Conservation (phyloP, 1,140 invertebrate species). For the Idris sp. region DNA sequence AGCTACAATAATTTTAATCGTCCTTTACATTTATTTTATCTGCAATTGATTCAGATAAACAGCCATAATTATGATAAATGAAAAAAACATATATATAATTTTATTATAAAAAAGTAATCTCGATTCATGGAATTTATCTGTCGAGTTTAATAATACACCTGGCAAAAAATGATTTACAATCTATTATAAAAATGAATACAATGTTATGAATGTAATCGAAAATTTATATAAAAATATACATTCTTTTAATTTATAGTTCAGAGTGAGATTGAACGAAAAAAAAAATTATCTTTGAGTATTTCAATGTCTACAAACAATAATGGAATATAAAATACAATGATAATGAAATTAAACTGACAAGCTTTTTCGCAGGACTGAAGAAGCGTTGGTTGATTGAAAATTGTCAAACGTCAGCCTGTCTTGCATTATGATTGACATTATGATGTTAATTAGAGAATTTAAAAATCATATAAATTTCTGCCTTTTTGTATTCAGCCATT, state of each 20-base stretch:
- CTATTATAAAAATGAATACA: conserved; percentile 33
- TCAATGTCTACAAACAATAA: too few species aligned
- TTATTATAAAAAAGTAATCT: conserved; percentile 48
- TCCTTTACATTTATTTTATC: conserved; percentile 38
- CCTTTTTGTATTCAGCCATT: too few species aligned
- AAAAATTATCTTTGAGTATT: conserved; percentile 1
- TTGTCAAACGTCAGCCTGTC: conserved; percentile 30
- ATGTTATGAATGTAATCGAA: conserved; percentile 27
- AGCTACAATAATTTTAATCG: conserved; percentile 22
- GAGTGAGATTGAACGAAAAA: conserved; percentile 7
- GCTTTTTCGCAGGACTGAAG: conserved; percentile 14
- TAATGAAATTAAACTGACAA: conserved; percentile 40
- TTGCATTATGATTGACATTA: not conserved
- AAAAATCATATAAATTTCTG: too few species aligned
- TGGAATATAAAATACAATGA: conserved; percentile 41
- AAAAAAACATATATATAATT: too few species aligned
- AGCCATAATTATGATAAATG: conserved; percentile 38
- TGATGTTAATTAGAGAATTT: not conserved
- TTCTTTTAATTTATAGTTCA: conserved; percentile 18
- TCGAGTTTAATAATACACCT: conserved; percentile 28
- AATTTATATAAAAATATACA: conserved; percentile 24
- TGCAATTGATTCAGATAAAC: conserved; percentile 41
- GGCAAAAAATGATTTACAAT: conserved; percentile 55
- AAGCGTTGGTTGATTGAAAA: conserved; percentile 36
- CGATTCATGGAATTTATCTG: conserved; percentile 35